phyloP scores from a whole-genome alignment of 2,797 vertebrate genomes.

The Vipera ursinii region DNA sequence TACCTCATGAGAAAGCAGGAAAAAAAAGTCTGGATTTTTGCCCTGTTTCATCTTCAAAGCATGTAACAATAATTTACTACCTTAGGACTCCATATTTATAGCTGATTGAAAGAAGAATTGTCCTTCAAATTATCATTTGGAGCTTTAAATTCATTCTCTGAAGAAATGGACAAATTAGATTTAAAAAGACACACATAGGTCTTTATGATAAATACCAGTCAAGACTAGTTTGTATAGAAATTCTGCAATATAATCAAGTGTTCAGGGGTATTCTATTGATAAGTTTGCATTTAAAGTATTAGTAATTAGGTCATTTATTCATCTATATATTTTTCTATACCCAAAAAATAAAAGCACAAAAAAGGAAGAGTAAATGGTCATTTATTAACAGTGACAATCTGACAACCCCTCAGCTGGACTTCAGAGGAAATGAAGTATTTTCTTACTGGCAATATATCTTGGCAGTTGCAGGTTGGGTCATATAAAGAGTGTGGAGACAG shows the following conservation, averaged over 20 bases:
- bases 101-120: not conserved
- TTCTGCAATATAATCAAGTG: not conserved
- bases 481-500: not conserved
- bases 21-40: not conserved
- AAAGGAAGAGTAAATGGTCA: not conserved
- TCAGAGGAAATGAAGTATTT: not conserved
- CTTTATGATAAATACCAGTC: not conserved
- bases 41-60: slow-evolving; percentile 9
- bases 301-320: not conserved
- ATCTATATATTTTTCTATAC: no score
- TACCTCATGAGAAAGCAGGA: slow-evolving; percentile 4
- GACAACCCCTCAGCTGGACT: not conserved
- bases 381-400: not conserved
- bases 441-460: not conserved
- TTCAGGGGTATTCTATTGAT: not conserved
- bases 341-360: not conserved
- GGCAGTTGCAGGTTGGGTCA: not conserved
- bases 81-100: not conserved
- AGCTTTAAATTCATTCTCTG: not conserved
- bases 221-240: not conserved
- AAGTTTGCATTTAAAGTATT: not conserved
- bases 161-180: not conserved
- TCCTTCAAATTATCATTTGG: not conserved
- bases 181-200: not conserved
- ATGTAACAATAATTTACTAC: slow-evolving; percentile 18